Evolutionary conservation across 1,140 invertebrate species (phyloP), one percentile per base, ranked within the genome.

Genomic region (Geopemphigus sp.): DNA sequence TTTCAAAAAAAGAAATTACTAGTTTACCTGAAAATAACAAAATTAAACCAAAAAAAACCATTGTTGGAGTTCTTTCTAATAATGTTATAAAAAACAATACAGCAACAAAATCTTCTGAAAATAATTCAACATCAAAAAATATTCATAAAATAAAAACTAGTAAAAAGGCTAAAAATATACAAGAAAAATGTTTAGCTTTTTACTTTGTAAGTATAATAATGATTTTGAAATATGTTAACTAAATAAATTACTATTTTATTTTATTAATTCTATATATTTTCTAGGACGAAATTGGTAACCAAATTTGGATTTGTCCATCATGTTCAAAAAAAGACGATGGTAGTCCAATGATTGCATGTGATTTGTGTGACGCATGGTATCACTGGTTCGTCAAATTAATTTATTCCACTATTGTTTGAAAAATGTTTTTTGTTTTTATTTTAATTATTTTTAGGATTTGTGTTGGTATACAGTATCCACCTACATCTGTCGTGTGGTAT

Each of bases 281-380:
- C 26, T 85, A 92, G 89, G 94, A 95, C 87, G 91, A 91, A 81
- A 91, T 92, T 82, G 95, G 95, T 12, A 93, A 94, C 84, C 92
- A 95, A 85, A 91, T 98, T 50, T 99, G 96, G 96, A 97, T 98
- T 83, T 99, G 97, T 87, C 97, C 97, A 14, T 92, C 92, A 19
- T 99, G 97, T 86, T 92, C 92, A n/a, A 89, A 91, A 81, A 94
- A 93, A 81, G 97, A 99, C 87, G 96, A 98, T 88, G 96, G 97
- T 10, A 95, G 93, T 82, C 94, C 96, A 1, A 98, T 98, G 96
- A 96, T 99, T 84, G 96, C 95, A 53, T 99, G 97, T 87, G 96
- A 98, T 87, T 92, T 91, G 56, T 98, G 97, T 86, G 96, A 98
- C 87, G 95, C 95, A n/a, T 98, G 96, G 95, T 98, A 97, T 85